Conservation (phyloP, 2,797 vertebrate genomes). For the Poeciliopsis turneri region DNA sequence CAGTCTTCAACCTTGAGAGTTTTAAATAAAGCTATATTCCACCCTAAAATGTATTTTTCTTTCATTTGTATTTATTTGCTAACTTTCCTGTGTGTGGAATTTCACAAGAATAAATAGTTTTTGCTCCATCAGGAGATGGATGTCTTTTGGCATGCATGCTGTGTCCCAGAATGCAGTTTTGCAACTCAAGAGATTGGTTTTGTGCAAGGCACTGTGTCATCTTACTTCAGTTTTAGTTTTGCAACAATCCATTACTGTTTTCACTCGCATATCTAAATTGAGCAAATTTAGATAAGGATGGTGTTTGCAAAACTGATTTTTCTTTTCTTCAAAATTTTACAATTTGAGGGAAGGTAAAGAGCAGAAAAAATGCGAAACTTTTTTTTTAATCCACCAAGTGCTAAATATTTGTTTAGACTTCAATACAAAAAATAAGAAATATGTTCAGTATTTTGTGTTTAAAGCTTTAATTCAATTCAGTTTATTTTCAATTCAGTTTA, state of each 20-base stretch:
- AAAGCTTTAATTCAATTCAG: not conserved
- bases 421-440: not conserved
- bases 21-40: constrained; percentile 69
- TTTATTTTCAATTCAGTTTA: no score
- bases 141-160: constrained; percentile 11
- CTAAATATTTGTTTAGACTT: not conserved
- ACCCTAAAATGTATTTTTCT: constrained; percentile 13
- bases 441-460: not conserved
- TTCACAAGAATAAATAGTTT: not conserved
- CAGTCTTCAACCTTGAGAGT: constrained; percentile 46
- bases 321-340: not conserved
- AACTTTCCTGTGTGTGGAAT: not conserved
- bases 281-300: not conserved
- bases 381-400: not conserved
- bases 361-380: not conserved
- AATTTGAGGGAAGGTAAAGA: not conserved
- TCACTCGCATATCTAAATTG: not conserved
- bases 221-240: not conserved
- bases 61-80: constrained; percentile 7
- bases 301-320: not conserved
- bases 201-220: constrained; percentile 1
- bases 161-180: constrained; percentile 12
- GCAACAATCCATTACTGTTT: not conserved
- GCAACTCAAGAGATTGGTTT: not conserved
- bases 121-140: constrained; percentile 11